A percentile compares a stretch with the other conserved stretches of the same genome.
Conservation (phyloP, 2,797 vertebrate species). For the Babyrousa celebensis region DNA sequence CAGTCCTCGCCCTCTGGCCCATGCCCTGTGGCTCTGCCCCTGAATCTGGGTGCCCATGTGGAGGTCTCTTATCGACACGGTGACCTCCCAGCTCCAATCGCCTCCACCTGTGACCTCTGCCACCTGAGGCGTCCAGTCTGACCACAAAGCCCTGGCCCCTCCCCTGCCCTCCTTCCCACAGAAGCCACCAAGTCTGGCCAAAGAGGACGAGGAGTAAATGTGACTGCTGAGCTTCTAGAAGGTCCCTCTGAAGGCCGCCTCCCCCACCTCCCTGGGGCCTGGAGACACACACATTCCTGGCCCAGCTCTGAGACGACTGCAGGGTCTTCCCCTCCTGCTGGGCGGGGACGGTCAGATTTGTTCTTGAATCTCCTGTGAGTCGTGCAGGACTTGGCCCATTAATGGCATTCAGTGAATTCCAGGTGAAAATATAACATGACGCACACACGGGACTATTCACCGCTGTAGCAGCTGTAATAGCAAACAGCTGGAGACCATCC, state of each 20-base stretch:
- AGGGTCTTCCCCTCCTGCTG: background rate
- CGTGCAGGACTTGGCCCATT: background rate
- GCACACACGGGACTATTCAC: background rate
- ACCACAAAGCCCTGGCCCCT: background rate
- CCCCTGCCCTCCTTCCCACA: constrained; percentile 21
- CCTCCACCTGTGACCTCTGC: constrained; percentile 1
- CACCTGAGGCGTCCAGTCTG: background rate
- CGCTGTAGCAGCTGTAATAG: background rate
- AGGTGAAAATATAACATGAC: background rate
- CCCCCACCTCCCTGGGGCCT: background rate
- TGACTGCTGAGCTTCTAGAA: background rate
- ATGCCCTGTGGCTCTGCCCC: background rate
- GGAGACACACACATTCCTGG: background rate
- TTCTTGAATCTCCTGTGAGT: background rate
- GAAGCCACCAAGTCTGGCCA: constrained; percentile 15
- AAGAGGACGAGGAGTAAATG: background rate
- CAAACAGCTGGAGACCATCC: background rate
- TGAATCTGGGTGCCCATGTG: background rate
- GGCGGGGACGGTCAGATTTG: background rate
- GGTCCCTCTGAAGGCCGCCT: background rate
- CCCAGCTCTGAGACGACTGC: background rate
- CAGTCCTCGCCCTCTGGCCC: background rate
- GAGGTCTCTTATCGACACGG: background rate
- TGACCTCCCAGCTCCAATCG: background rate
- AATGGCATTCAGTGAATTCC: background rate